Base-by-base conservation (phyloP, 2,888 invertebrate species). In the Rhorus exstirpatorius region DNA sequence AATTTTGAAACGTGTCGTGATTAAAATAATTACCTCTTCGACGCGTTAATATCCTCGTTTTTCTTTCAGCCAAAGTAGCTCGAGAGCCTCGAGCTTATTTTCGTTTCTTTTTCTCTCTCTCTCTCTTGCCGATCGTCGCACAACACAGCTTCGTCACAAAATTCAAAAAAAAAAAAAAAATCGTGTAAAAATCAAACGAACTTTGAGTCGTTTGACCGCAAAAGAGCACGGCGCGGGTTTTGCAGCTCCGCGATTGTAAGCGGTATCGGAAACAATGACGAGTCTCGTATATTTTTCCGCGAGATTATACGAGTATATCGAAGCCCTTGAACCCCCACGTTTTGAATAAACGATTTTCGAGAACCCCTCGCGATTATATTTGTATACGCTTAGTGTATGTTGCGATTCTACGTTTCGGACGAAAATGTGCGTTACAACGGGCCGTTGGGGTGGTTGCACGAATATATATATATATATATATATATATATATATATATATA, bases 361-460 rank as follows among this genome's bases (percentile, higher is more conserved):
- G 49, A 21, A 61, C 53, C 51, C 55, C 61, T n/a, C 68, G 61
- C 63, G 24, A 26, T 26, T 26, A 46, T 46, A 26, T 46, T 24
- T 21, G 3, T 24, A n/a, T 17, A 0, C 7, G 21, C 17, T 8
- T 6, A 41, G 38, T 31, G n/a, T n/a, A 26, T 1, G 68, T 75
- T 75, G 63, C 24, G 44, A 63, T 19, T 63, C 46, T 46, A 46
- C 24, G 31, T 7, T 24, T 31, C 8, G 26, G 3, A 44, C 65
- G 46, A 65, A 46, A 46, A 31, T 44, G 26, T 63, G 19, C 21
- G 21, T 63, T 41, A 12, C 26, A 7, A 17, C 21, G 14, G 38
- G 41, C 65, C 58, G 19, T n/a, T 14, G 46, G 61, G 21, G 21
- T 19, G 68, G 55, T 80, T 67, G 41, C 55, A 65, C 75, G 79